Evolutionary conservation across 2,888 invertebrate genomes (phyloP).

Genomic region (Clusia tigrina): DNA sequence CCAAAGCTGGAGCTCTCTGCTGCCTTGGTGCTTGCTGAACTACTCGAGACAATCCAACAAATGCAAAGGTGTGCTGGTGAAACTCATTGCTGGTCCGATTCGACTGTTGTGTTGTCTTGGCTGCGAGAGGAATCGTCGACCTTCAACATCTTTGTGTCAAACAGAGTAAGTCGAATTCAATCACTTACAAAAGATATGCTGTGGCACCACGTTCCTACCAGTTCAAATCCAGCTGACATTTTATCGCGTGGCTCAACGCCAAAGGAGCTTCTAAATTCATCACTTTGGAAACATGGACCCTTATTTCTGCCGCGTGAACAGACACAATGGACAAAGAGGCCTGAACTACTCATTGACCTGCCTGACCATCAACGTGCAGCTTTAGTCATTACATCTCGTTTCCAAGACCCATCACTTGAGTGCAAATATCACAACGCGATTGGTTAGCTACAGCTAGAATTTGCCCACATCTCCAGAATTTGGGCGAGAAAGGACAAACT

Average conservation of each 20-base stretch:
- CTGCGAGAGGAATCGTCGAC: constrained; percentile 10
- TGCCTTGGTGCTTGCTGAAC: constrained; percentile 20
- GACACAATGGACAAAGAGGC: constrained; percentile 14
- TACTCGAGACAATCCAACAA: constrained; percentile 13
- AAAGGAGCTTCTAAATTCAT: constrained; percentile 25
- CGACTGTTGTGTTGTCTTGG: constrained; percentile 25
- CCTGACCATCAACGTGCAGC: constrained; percentile 17
- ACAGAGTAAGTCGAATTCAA: constrained; percentile 7
- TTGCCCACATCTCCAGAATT: constrained; percentile 5
- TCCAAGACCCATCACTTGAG: neutral
- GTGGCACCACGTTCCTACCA: constrained; percentile 31
- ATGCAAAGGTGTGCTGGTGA: neutral
- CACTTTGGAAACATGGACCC: constrained; percentile 25
- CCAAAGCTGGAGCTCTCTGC: constrained; percentile 23
- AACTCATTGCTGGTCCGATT: constrained; percentile 28
- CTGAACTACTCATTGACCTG: neutral
- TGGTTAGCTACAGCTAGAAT: constrained; percentile 1
- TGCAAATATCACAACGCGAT: constrained; percentile 24
- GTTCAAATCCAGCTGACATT: constrained; percentile 29
- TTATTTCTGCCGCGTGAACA: constrained; percentile 13
- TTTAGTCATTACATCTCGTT: neutral
- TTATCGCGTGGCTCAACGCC: constrained; percentile 30
- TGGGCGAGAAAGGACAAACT: neutral
- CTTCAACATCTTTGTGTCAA: constrained; percentile 10
- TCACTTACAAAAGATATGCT: constrained; percentile 20